phyloP scores from a whole-genome alignment of 2,888 invertebrate genomes.

The Dusona sp. region DNA sequence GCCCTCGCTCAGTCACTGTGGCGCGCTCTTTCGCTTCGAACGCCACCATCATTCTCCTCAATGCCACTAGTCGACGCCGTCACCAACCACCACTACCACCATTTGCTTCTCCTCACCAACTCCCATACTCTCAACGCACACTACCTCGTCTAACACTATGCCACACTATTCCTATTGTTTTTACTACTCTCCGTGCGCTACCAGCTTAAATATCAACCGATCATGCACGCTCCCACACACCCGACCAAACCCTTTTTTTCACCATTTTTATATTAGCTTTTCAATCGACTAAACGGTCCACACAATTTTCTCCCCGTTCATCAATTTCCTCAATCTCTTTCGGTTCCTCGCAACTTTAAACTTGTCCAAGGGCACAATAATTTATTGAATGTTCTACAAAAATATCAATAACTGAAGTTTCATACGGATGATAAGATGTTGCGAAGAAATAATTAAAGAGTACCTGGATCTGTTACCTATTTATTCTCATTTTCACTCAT shows the following conservation, averaged over 20 bases:
- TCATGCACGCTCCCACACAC: background rate
- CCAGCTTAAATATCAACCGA: background rate
- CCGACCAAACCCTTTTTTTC: background rate
- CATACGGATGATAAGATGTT: no score
- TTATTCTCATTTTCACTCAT: no score
- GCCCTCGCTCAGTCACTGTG: slow-evolving; percentile 66
- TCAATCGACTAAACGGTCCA: background rate
- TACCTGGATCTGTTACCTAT: no score
- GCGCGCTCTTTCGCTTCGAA: slow-evolving; percentile 65
- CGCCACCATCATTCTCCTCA: slow-evolving; percentile 24
- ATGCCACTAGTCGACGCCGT: slow-evolving; percentile 60
- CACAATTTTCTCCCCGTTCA: background rate
- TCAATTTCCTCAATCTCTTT: background rate
- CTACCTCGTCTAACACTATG: background rate
- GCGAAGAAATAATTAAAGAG: no score
- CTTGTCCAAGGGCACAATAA: no score
- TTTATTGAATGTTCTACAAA: no score
- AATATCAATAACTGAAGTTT: no score
- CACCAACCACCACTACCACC: slow-evolving; percentile 51
- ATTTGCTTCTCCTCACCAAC: slow-evolving; percentile 14
- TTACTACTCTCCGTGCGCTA: background rate
- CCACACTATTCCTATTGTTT: background rate
- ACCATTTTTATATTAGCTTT: background rate
- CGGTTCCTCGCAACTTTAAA: no score
- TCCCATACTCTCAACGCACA: slow-evolving; percentile 39